Percentiles rank a stretch among this genome's conserved stretches.
Evolutionary conservation across 64 coral and sea anemone species (phyloP).

Genomic region (Montipora efflorescens): DNA sequence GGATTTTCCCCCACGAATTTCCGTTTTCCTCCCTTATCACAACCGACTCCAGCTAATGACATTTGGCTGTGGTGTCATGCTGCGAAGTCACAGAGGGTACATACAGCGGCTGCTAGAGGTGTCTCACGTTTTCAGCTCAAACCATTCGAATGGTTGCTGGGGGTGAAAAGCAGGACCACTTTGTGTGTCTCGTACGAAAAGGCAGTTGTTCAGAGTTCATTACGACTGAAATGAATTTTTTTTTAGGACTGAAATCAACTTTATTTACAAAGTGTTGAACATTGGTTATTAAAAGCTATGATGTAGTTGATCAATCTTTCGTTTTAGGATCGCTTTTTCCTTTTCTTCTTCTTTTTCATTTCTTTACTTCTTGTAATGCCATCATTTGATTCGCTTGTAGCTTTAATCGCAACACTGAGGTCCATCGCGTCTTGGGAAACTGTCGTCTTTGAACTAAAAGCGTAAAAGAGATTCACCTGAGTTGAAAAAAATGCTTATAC

Average conservation of each 20-base stretch:
- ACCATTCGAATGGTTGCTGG: no score
- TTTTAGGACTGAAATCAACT: background rate
- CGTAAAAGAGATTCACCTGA: background rate
- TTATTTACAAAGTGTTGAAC: conserved; percentile 20
- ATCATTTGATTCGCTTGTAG: background rate
- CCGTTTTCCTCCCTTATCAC: no score
- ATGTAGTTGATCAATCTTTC: background rate
- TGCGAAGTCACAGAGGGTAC: no score
- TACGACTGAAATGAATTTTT: no score
- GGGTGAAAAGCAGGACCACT: no score
- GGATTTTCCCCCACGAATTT: no score
- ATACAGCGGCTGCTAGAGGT: no score
- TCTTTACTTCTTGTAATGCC: background rate
- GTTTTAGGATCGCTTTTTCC: background rate
- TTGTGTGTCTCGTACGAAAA: no score
- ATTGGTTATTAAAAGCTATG: background rate
- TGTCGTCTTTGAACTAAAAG: background rate
- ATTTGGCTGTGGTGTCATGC: no score
- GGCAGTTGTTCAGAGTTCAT: no score
- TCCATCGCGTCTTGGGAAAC: background rate
- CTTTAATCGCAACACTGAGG: conserved; percentile 3
- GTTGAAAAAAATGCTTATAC: background rate
- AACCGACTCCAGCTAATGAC: no score
- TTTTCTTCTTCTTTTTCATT: conserved; percentile 19
- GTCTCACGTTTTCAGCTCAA: no score